These are phyloP conservation scores for Pandemis heparana DNA, from an alignment of 2,888 invertebrate species.

Conservation along the genomic window DNA sequence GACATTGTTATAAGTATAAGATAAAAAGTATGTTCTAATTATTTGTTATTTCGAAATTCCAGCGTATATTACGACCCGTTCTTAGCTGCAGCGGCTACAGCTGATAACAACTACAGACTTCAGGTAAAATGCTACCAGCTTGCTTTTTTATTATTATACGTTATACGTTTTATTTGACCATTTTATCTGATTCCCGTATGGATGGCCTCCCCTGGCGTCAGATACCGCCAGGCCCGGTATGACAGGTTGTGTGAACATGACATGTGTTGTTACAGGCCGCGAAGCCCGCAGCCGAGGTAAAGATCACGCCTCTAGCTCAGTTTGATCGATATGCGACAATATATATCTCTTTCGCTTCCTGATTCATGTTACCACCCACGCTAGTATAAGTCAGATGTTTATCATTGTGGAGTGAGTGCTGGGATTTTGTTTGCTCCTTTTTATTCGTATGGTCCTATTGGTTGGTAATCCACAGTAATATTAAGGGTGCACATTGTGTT, in stretches of 20 bases:
- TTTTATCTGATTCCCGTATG: slow-evolving; percentile 15
- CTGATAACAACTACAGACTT: slow-evolving; percentile 95
- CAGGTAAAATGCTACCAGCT: slow-evolving; percentile 88
- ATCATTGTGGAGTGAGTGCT: slow-evolving; percentile 81
- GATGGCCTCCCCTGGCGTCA: slow-evolving; percentile 15
- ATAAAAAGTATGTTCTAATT: slow-evolving; percentile 32
- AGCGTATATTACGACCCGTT: slow-evolving; percentile 99
- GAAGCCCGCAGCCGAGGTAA: slow-evolving; percentile 90
- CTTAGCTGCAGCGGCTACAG: slow-evolving; percentile 94
- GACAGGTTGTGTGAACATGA: slow-evolving; percentile 64
- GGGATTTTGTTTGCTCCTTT: slow-evolving; percentile 83
- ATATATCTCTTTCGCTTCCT: slow-evolving; percentile 82
- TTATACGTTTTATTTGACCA: slow-evolving; percentile 27
- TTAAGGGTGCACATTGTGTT: slow-evolving; percentile 77
- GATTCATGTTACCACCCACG: slow-evolving; percentile 79
- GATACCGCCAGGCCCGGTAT: slow-evolving; percentile 31
- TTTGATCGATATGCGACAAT: slow-evolving; percentile 68
- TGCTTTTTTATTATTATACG: neutral
- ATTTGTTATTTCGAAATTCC: slow-evolving; percentile 73
- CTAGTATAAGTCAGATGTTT: slow-evolving; percentile 71
- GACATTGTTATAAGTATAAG: neutral
- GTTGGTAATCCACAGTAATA: slow-evolving; percentile 74
- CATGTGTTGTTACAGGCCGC: slow-evolving; percentile 89
- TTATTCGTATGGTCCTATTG: slow-evolving; percentile 73
- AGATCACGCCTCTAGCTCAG: slow-evolving; percentile 67